Evolutionary conservation across 1,140 invertebrate species (phyloP), one percentile per base, ranked within the genome.

Genomic region (Neodiprion lecontei): DNA sequence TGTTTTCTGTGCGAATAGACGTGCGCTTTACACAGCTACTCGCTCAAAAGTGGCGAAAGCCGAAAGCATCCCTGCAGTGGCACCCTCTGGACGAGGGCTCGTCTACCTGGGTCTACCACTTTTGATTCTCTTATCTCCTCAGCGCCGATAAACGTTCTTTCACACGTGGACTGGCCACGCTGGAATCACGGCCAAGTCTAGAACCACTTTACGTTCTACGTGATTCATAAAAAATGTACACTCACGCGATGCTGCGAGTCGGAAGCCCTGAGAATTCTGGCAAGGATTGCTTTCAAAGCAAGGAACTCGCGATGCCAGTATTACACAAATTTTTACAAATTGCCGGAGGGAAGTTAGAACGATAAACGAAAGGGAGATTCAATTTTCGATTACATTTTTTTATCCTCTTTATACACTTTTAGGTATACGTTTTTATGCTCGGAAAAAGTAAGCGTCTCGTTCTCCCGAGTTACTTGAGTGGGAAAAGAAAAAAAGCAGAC

Each of bases 221-320:
- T 83, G 84, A 78, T 83, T 82, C 81, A 84, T 87, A 86, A 85
- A 86, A 83, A 85, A 85, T 86, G 77, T 77, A 83, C 11, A 70
- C 75, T 48, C 7, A 76, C 77, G 74, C 76, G 28, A 5, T 40
- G 28, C 28, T 40, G 28, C 28, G 5, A 40, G 28, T 40, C 28
- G 28, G 28, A 40, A 40, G 5, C 28, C 28, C 28, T 40, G 28
- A 40, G 28, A 40, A 40, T 40, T 40, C 2, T 40, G 5, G 28
- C 28, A 40, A 40, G 28, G 28, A 40, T 40, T 40, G 5, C 28
- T 40, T 40, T 40, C 5, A 40, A 40, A 40, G 28, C 28, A 40
- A 40, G 28, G 28, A 4, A 40, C 28, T 40, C 28, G 28, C 28
- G 28, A 40, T 5, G 28, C 28, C 5, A 5, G 28, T 40, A 3